A percentile compares a stretch with the other conserved stretches of the same genome.
Conservation (phyloP, 2,888 invertebrate genomes). For the Coenonympha glycerion region DNA sequence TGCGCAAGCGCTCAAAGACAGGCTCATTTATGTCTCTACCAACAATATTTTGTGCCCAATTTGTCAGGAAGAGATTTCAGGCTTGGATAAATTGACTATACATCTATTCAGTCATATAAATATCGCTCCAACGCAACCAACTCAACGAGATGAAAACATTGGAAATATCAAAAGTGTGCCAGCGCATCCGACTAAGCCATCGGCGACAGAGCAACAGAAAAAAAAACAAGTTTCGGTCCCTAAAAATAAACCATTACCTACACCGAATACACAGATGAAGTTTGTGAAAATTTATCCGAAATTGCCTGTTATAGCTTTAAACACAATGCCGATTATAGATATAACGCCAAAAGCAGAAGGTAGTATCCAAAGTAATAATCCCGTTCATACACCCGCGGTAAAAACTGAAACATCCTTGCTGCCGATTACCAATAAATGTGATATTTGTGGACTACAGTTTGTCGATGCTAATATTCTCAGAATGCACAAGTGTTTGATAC, state of each 20-base stretch:
- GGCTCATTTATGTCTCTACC: slow-evolving; percentile 84
- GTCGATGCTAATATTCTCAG: slow-evolving; percentile 80
- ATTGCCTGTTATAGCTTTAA: slow-evolving; percentile 57
- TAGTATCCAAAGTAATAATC: slow-evolving; percentile 36
- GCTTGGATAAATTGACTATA: slow-evolving; percentile 88
- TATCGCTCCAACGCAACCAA: slow-evolving; percentile 40
- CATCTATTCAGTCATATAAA: slow-evolving; percentile 85
- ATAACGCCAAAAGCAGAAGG: slow-evolving; percentile 41
- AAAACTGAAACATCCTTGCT: slow-evolving; percentile 45
- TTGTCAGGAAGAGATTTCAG: slow-evolving; percentile 83
- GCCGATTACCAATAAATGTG: slow-evolving; percentile 67
- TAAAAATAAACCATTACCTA: slow-evolving; percentile 60
- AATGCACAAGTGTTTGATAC: slow-evolving; percentile 85
- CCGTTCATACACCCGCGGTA: slow-evolving; percentile 37
- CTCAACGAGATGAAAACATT: slow-evolving; percentile 32
- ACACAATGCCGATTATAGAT: slow-evolving; percentile 55
- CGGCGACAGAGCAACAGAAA: slow-evolving; percentile 47
- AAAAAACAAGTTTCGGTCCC: slow-evolving; percentile 46
- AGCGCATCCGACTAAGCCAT: slow-evolving; percentile 35
- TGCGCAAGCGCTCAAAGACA: slow-evolving; percentile 81
- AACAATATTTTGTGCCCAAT: slow-evolving; percentile 85
- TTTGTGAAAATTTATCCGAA: slow-evolving; percentile 69
- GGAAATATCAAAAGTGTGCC: slow-evolving; percentile 34
- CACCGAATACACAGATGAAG: slow-evolving; percentile 52
- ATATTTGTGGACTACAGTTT: slow-evolving; percentile 84